Conservation (phyloP, 2,797 vertebrate genomes). For the Tragelaphus oryx region DNA sequence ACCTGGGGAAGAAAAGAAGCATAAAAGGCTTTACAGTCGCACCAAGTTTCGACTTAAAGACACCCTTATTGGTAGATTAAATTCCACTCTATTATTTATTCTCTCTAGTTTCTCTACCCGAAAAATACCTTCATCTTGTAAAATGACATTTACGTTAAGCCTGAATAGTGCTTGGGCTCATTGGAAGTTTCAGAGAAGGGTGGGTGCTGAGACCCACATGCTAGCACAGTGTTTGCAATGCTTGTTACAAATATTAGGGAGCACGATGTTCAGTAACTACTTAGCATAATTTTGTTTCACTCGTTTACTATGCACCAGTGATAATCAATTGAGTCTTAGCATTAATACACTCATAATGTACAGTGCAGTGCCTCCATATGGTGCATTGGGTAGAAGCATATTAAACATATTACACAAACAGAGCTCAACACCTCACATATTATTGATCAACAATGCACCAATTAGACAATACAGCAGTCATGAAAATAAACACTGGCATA, state of each 20-base stretch:
- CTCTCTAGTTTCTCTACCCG: not conserved
- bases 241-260: not conserved
- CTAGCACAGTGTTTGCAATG: not conserved
- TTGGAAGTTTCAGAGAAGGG: not conserved
- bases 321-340: slow-evolving; percentile 39
- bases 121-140: slow-evolving; percentile 43
- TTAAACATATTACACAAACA: slow-evolving; percentile 56
- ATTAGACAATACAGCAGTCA: slow-evolving; percentile 31
- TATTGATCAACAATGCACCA: slow-evolving; percentile 35
- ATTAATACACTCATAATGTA: slow-evolving; percentile 40
- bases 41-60: slow-evolving; percentile 19
- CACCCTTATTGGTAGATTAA: not conserved
- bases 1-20: not conserved
- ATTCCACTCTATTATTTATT: not conserved
- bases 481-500: slow-evolving; percentile 43
- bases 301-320: slow-evolving; percentile 48
- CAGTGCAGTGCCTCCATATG: not conserved
- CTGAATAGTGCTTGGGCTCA: not conserved
- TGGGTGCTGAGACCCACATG: not conserved
- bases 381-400: slow-evolving; percentile 24
- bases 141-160: slow-evolving; percentile 14
- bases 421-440: slow-evolving; percentile 1
- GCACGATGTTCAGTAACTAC: not conserved
- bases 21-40: not conserved
- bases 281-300: slow-evolving; percentile 61